These are phyloP conservation scores for Muraenolepis orangiensis DNA, from an alignment of 2,797 vertebrate species.

Conservation along the genomic window DNA sequence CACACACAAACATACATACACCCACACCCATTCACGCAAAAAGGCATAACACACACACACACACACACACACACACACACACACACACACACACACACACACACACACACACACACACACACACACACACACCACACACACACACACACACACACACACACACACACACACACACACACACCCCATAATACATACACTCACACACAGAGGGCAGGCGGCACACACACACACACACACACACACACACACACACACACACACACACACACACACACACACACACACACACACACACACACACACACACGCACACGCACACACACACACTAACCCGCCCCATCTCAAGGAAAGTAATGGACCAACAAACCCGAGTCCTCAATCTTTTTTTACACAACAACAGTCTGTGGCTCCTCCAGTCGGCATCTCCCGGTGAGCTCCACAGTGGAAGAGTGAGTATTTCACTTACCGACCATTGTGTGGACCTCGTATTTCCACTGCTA, in stretches of 20 bases:
- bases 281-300: no score
- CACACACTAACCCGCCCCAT: not conserved
- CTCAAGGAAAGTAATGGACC: not conserved
- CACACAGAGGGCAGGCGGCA: no score
- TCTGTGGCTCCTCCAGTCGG: not conserved
- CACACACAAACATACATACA: not conserved
- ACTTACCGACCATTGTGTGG: not conserved
- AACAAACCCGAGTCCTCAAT: not conserved
- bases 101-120: not conserved
- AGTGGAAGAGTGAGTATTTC: constrained; percentile 1
- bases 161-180: not conserved
- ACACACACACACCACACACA: not conserved
- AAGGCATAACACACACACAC: not conserved
- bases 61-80: not conserved
- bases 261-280: not conserved
- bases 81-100: not conserved
- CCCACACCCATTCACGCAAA: no score
- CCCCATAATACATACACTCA: not conserved
- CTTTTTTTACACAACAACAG: not conserved
- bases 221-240: not conserved
- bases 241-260: not conserved
- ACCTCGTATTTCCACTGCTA: not conserved
- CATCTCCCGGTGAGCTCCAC: not conserved
- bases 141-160: no score
- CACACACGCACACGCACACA: not conserved